Conservation (phyloP, 2,113 vertebrate genomes). For the Leptosomus discolor region DNA sequence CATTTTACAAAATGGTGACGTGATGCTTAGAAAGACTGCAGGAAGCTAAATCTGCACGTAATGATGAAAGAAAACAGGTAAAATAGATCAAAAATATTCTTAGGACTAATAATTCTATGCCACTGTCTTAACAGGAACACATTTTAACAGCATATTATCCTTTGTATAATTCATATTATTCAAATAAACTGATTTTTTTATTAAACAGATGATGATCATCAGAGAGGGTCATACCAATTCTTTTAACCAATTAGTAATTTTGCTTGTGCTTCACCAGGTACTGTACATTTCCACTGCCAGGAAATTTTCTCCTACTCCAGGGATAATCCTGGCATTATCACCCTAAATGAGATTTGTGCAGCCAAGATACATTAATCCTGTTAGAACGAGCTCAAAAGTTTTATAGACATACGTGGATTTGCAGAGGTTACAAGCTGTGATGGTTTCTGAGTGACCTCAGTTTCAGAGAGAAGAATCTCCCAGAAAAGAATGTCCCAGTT, state of each 20-base stretch:
- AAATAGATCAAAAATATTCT: neutral
- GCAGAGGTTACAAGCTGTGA: neutral
- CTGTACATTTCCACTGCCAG: neutral
- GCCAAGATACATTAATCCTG: slow-evolving; percentile 6
- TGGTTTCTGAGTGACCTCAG: neutral
- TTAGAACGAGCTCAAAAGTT: neutral
- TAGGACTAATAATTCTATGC: neutral
- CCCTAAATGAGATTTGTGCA: slow-evolving; percentile 5
- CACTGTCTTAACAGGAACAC: neutral
- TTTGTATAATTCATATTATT: neutral
- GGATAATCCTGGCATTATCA: slow-evolving; percentile 12
- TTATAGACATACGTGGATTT: neutral
- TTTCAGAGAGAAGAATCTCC: neutral
- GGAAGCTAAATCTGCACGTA: neutral
- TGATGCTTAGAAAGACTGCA: neutral
- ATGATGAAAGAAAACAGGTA: neutral
- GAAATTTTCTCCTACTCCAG: neutral
- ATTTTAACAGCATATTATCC: neutral
- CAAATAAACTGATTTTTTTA: neutral
- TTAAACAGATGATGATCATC: neutral
- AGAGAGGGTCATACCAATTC: neutral
- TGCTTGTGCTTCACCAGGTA: neutral
- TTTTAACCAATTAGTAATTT: neutral
- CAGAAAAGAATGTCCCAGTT: neutral
- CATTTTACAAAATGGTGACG: neutral